phyloP scores from a whole-genome alignment of 1,140 invertebrate genomes.

The Notospermus geniculatus region DNA sequence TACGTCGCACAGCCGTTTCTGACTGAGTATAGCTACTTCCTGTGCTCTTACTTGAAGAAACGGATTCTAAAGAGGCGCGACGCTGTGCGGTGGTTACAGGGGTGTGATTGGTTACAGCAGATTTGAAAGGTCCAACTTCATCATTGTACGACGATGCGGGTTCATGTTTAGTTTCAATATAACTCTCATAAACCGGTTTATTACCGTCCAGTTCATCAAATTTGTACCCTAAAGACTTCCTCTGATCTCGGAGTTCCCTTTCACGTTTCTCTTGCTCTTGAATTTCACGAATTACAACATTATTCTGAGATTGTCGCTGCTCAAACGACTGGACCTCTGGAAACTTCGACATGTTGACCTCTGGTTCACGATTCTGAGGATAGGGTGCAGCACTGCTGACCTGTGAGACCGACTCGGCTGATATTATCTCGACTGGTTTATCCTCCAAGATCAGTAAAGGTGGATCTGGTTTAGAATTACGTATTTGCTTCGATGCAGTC shows the following conservation, averaged over 20 bases:
- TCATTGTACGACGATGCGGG: conserved; percentile 10
- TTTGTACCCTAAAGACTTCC: conserved; percentile 29
- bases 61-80: conserved; percentile 25
- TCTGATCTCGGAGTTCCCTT: conserved; percentile 15
- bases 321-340: conserved; percentile 17
- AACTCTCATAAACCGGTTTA: conserved; percentile 25
- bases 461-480: neutral
- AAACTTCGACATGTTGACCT: conserved; percentile 18
- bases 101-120: neutral
- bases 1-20: neutral
- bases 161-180: conserved; percentile 10
- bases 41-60: conserved; percentile 28
- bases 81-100: conserved; percentile 17
- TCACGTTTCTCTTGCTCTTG: too few relatives aligned
- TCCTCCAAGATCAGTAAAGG: neutral
- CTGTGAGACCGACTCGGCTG: neutral
- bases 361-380: conserved; percentile 5
- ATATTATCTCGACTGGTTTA: neutral
- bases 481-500: neutral
- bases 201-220: conserved; percentile 39
- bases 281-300: too few relatives aligned
- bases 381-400: neutral
- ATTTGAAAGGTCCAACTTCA: conserved; percentile 3
- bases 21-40: neutral
- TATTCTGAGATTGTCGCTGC: conserved; percentile 4